These are phyloP conservation scores for Nannoperca australis DNA, from an alignment of 2,797 vertebrate species.

Conservation along the genomic window DNA sequence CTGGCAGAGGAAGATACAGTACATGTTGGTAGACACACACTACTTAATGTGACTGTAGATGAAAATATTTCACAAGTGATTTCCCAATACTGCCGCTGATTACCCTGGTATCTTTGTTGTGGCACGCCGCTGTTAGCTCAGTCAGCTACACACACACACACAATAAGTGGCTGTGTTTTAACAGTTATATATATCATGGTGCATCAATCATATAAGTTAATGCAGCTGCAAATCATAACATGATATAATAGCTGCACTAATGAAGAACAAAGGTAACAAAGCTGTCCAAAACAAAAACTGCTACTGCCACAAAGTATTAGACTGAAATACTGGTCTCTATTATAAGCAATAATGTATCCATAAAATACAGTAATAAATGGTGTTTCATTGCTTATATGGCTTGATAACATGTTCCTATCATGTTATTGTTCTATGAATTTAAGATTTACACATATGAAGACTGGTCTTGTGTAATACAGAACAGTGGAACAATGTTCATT, in stretches of 20 bases:
- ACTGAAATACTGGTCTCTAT: not conserved
- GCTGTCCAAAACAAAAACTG: not conserved
- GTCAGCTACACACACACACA: not conserved
- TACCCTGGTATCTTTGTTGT: conserved; percentile 52
- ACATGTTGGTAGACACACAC: not conserved
- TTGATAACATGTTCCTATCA: not conserved
- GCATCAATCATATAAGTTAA: not conserved
- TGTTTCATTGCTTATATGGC: not conserved
- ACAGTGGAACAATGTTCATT: not conserved
- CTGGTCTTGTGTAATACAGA: not conserved
- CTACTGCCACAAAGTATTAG: not conserved
- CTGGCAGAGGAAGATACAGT: not conserved
- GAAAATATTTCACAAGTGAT: conserved; percentile 44
- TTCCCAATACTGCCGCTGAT: conserved; percentile 40
- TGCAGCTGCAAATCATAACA: conserved; percentile 33
- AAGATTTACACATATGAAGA: not conserved
- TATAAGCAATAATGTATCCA: not conserved
- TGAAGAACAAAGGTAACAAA: not conserved
- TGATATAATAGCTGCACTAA: not conserved
- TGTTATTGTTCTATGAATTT: not conserved
- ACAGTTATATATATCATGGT: conserved; percentile 35
- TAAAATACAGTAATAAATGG: not conserved
- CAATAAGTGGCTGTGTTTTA: conserved; percentile 27
- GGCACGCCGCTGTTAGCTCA: conserved; percentile 18
- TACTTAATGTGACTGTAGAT: conserved; percentile 5